These are phyloP conservation scores for Candoia aspera DNA, from an alignment of 2,113 vertebrate species.

Conservation along the genomic window DNA sequence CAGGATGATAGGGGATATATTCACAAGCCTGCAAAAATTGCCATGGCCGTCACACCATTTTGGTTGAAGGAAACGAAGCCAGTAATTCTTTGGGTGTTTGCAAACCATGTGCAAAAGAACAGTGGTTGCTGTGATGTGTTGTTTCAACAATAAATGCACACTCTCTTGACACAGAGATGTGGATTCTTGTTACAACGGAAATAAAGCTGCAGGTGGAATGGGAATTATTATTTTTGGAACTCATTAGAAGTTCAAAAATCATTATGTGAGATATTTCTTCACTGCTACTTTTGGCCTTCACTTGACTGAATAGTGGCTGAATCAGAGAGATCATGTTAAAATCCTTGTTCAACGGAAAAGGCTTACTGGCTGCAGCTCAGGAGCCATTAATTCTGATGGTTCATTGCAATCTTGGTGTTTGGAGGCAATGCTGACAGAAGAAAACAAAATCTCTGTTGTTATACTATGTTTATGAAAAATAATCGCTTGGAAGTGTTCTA, in stretches of 20 bases:
- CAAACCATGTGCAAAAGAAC: neutral
- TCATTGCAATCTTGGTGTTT: neutral
- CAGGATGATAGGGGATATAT: neutral
- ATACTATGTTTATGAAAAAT: neutral
- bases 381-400: neutral
- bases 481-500: neutral
- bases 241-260: neutral
- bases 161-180: neutral
- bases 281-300: neutral
- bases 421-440: neutral
- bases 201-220: neutral
- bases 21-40: neutral
- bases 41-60: neutral
- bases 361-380: neutral
- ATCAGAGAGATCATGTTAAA: neutral
- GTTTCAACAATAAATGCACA: too few relatives aligned
- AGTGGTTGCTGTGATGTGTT: accelerated
- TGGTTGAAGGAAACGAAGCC: neutral
- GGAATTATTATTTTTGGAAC: neutral
- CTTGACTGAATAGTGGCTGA: neutral
- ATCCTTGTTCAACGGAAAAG: neutral
- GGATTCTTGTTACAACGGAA: neutral
- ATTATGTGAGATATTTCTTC: neutral
- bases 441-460: neutral
- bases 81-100: neutral